These are phyloP conservation scores for Oryzias curvinotus DNA, from an alignment of 2,113 vertebrate species.

Conservation along the genomic window DNA sequence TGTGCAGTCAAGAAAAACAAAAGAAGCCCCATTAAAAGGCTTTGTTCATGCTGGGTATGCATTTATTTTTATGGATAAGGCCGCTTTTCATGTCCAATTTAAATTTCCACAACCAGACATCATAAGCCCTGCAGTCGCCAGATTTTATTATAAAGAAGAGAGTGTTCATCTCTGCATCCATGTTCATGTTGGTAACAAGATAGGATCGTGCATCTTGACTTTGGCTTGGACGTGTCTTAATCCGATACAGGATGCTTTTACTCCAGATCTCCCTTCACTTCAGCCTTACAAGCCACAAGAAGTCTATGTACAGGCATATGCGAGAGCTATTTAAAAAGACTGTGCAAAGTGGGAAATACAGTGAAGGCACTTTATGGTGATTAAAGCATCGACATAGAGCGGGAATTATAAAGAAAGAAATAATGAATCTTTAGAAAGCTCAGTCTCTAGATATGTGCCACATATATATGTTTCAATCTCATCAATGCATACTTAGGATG, in stretches of 20 bases:
- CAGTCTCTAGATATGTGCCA: constrained; percentile 25
- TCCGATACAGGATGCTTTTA: constrained; percentile 48
- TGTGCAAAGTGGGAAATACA: constrained; percentile 49
- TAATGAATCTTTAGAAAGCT: constrained; percentile 65
- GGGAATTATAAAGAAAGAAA: constrained; percentile 1
- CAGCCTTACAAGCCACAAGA: constrained; percentile 34
- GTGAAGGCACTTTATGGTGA: constrained; percentile 69
- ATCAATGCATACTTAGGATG: constrained; percentile 20
- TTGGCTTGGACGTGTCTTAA: constrained; percentile 47
- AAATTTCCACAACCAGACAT: constrained; percentile 25
- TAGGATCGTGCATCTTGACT: constrained; percentile 55
- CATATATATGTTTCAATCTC: constrained; percentile 6
- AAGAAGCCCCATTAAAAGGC: constrained; percentile 19
- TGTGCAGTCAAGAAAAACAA: constrained; percentile 13
- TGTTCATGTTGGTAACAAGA: constrained; percentile 32
- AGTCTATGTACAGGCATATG: constrained; percentile 9
- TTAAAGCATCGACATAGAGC: constrained; percentile 51
- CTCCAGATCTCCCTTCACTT: constrained; percentile 36
- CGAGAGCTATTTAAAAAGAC: constrained; percentile 37
- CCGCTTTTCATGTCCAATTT: constrained; percentile 27
- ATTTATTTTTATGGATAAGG: constrained; percentile 2
- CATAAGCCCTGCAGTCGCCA: constrained; percentile 1
- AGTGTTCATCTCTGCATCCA: not conserved
- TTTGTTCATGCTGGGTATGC: constrained; percentile 29
- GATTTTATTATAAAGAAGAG: constrained; percentile 9